Conservation (phyloP, 2,797 vertebrate species). For the Oreochromis grahami region DNA sequence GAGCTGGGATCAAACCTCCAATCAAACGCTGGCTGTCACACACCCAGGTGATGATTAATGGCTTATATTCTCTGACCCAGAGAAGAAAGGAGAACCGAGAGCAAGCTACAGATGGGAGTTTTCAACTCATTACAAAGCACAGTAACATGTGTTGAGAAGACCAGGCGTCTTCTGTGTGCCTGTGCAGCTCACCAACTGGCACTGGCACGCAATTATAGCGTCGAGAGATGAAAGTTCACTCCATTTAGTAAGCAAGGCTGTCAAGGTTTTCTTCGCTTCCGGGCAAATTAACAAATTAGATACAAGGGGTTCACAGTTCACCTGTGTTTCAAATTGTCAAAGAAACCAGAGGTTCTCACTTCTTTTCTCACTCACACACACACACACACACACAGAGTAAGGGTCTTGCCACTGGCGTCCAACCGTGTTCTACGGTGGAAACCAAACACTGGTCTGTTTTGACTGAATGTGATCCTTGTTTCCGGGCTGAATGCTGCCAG, state of each 20-base stretch:
- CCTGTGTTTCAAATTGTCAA: slow-evolving; percentile 39
- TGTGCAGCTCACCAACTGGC: slow-evolving; percentile 23
- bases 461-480: slow-evolving; percentile 73
- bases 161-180: slow-evolving; percentile 32
- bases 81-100: slow-evolving; percentile 65
- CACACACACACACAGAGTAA: slow-evolving; percentile 21
- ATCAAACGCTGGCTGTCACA: slow-evolving; percentile 71
- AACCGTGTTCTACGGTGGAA: slow-evolving; percentile 65
- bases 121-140: slow-evolving; percentile 70
- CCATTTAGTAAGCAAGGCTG: slow-evolving; percentile 20
- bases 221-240: slow-evolving; percentile 59
- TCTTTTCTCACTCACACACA: neutral
- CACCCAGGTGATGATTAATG: slow-evolving; percentile 80
- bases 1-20: slow-evolving; percentile 64
- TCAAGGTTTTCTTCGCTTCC: slow-evolving; percentile 47
- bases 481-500: slow-evolving; percentile 65
- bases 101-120: slow-evolving; percentile 66
- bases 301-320: slow-evolving; percentile 46
- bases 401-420: slow-evolving; percentile 59
- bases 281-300: slow-evolving; percentile 62
- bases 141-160: slow-evolving; percentile 73
- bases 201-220: slow-evolving; percentile 41
- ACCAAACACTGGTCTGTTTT: slow-evolving; percentile 74
- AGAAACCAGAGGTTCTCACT: slow-evolving; percentile 26
- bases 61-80: slow-evolving; percentile 73